phyloP scores from a whole-genome alignment of 2,797 vertebrate species.

The Champsocephalus gunnari region DNA sequence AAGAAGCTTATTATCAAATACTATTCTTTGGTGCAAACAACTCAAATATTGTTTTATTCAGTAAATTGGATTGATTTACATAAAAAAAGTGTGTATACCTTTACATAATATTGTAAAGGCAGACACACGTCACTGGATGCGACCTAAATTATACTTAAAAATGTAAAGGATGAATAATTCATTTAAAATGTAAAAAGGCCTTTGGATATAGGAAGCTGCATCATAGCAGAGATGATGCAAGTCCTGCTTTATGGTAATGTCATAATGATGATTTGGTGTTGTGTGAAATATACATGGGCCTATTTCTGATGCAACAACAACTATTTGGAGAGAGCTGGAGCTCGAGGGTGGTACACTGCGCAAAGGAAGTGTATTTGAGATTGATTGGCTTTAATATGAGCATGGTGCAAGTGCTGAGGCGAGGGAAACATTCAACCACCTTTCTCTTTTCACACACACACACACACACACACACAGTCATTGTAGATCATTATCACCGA shows the following conservation, averaged over 20 bases:
- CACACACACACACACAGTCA: constrained; percentile 5
- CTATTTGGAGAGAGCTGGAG: constrained; percentile 19
- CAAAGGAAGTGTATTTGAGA: constrained; percentile 34
- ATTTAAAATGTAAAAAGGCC: neutral
- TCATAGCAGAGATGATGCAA: constrained; percentile 41
- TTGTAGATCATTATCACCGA: constrained; percentile 60
- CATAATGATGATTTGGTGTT: constrained; percentile 27
- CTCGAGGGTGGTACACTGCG: constrained; percentile 20
- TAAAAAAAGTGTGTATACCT: neutral
- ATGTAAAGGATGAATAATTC: neutral
- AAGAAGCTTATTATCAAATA: neutral
- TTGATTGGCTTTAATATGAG: constrained; percentile 63
- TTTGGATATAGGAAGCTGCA: constrained; percentile 9
- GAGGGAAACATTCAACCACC: constrained; percentile 36
- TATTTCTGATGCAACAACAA: constrained; percentile 36
- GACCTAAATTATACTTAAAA: neutral
- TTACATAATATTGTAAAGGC: neutral
- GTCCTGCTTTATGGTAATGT: constrained; percentile 37
- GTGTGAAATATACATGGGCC: constrained; percentile 31
- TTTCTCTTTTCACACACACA: constrained; percentile 1
- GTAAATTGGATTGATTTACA: neutral
- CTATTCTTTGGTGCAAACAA: neutral
- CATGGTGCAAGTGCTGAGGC: constrained; percentile 50
- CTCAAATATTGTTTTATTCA: neutral
- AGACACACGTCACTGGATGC: neutral